Evolutionary conservation across 2,888 invertebrate genomes (phyloP).

Genomic region (Bellardia bayeri): DNA sequence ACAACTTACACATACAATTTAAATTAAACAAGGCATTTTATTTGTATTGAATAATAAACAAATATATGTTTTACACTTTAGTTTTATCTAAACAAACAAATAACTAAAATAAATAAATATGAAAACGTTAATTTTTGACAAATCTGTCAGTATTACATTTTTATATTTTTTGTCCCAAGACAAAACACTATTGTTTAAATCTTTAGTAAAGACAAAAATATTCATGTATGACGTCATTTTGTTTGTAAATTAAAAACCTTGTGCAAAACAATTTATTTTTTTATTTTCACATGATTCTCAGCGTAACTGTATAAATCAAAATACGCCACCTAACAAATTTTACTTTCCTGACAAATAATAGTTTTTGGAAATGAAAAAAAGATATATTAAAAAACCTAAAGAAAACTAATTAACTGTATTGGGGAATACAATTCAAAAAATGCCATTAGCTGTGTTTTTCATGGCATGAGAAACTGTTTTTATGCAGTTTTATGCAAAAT

Average conservation of each 20-base stretch:
- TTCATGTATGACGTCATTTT: background rate
- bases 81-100: background rate
- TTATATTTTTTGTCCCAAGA: no score
- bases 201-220: background rate
- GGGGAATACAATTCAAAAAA: background rate
- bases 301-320: background rate
- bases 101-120: background rate
- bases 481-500: background rate
- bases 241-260: background rate
- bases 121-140: no score
- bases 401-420: background rate
- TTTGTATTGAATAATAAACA: background rate
- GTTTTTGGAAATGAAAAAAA: background rate
- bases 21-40: background rate
- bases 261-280: background rate
- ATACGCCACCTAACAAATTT: background rate
- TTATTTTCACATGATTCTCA: conserved; percentile 14
- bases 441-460: background rate
- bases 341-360: background rate
- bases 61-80: background rate
- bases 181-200: no score
- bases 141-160: no score
- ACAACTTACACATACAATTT: background rate
- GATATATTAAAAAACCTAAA: background rate
- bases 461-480: background rate